Evolutionary conservation across 2,113 vertebrate species (phyloP).

Genomic region (Chaetops frenatus): DNA sequence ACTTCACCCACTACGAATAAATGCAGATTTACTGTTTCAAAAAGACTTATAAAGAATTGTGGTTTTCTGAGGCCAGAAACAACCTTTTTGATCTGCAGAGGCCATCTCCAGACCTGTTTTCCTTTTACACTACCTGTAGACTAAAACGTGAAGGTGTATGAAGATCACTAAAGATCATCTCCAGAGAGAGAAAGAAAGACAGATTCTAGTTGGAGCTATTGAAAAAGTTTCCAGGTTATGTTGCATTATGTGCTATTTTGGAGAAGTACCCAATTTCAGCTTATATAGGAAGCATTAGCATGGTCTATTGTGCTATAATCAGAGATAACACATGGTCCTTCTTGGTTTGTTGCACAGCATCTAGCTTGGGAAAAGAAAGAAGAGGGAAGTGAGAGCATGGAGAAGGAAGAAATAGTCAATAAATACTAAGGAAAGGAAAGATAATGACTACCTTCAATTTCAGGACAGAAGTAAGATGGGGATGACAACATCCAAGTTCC

Average conservation of each 20-base stretch:
- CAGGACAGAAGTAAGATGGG: background rate
- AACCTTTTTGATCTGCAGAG: background rate
- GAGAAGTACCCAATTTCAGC: background rate
- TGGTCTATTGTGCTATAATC: background rate
- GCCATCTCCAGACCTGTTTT: background rate
- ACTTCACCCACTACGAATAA: background rate
- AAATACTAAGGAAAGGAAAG: conserved; percentile 13
- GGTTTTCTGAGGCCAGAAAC: background rate
- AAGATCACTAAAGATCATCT: background rate
- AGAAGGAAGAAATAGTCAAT: background rate
- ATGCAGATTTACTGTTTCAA: conserved; percentile 31
- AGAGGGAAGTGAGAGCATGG: background rate
- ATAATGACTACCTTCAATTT: background rate
- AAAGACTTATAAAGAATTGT: background rate
- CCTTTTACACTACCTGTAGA: background rate
- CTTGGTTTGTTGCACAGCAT: background rate
- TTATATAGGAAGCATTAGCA: background rate
- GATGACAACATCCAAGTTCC: background rate
- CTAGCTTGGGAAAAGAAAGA: background rate
- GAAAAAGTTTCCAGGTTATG: background rate
- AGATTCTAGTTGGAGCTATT: background rate
- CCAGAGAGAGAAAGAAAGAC: background rate
- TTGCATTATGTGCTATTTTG: background rate
- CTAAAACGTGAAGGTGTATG: background rate
- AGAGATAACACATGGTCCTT: background rate